Evolutionary conservation across 2,797 vertebrate genomes (phyloP).

Genomic region (Girardinus metallicus): DNA sequence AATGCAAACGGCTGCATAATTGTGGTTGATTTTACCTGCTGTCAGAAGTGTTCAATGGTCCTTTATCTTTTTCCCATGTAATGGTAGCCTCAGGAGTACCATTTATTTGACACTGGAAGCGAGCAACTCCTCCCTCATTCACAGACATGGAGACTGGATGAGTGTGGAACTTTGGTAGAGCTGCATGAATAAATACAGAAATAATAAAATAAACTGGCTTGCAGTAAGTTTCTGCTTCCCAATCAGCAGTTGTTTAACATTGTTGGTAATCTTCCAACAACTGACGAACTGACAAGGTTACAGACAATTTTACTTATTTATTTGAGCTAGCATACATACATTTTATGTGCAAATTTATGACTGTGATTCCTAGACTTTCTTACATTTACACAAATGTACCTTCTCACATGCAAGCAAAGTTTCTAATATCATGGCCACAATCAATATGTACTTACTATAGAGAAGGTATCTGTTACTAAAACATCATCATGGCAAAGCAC

Average conservation of each 20-base stretch:
- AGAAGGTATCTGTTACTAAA: background rate
- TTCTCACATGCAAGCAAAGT: background rate
- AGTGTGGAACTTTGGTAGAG: constrained; percentile 81
- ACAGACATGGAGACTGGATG: constrained; percentile 79
- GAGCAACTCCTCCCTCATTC: constrained; percentile 76
- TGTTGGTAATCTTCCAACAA: background rate
- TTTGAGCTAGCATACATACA: background rate
- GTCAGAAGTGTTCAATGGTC: constrained; percentile 61
- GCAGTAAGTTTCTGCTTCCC: background rate
- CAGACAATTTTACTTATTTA: background rate
- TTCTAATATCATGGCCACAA: background rate
- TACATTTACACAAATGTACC: background rate
- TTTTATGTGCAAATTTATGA: background rate
- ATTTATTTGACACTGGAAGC: constrained; percentile 80
- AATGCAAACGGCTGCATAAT: background rate
- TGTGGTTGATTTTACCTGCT: constrained; percentile 57
- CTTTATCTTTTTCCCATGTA: constrained; percentile 82
- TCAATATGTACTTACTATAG: background rate
- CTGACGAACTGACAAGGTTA: background rate
- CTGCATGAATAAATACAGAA: constrained; percentile 46
- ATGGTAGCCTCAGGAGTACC: constrained; percentile 81
- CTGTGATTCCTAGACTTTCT: background rate
- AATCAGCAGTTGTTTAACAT: background rate
- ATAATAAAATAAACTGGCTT: background rate
- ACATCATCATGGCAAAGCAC: background rate